A percentile compares a stretch with the other conserved stretches of the same genome.
Evolutionary conservation across 2,797 vertebrate species (phyloP).

Genomic region (Xyrichtys novacula): DNA sequence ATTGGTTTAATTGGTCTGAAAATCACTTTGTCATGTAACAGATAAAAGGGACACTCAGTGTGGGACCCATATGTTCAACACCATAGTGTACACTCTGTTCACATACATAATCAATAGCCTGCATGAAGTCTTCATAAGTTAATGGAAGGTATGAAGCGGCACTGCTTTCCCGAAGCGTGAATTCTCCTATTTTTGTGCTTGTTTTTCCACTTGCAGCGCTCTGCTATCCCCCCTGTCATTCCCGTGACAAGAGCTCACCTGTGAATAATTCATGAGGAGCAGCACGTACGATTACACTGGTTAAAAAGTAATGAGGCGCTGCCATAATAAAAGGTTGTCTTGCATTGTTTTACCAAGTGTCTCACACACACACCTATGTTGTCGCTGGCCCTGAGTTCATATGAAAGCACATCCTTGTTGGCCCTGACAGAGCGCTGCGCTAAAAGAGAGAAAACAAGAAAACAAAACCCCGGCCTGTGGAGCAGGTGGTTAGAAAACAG

Average conservation of each 20-base stretch:
- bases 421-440: constrained; percentile 63
- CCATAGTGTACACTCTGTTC: not conserved
- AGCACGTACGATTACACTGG: constrained; percentile 79
- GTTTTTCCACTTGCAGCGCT: constrained; percentile 48
- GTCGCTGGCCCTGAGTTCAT: constrained; percentile 67
- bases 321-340: constrained; percentile 81
- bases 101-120: constrained; percentile 51
- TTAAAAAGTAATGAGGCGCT: constrained; percentile 85
- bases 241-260: constrained; percentile 71
- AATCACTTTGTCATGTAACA: constrained; percentile 28
- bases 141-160: constrained; percentile 37
- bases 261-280: constrained; percentile 84
- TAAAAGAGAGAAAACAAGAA: constrained; percentile 72
- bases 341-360: constrained; percentile 82
- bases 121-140: constrained; percentile 36
- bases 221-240: constrained; percentile 72
- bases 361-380: constrained; percentile 60
- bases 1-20: constrained; percentile 45
- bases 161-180: constrained; percentile 57
- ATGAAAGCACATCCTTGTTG: constrained; percentile 74
- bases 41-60: constrained; percentile 43
- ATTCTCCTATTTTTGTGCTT: constrained; percentile 64
- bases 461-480: constrained; percentile 73
- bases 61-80: constrained; percentile 31
- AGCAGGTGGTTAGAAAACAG: constrained; percentile 79